phyloP scores from a whole-genome alignment of 2,888 invertebrate genomes.

The Agrenia bidenticulata region DNA sequence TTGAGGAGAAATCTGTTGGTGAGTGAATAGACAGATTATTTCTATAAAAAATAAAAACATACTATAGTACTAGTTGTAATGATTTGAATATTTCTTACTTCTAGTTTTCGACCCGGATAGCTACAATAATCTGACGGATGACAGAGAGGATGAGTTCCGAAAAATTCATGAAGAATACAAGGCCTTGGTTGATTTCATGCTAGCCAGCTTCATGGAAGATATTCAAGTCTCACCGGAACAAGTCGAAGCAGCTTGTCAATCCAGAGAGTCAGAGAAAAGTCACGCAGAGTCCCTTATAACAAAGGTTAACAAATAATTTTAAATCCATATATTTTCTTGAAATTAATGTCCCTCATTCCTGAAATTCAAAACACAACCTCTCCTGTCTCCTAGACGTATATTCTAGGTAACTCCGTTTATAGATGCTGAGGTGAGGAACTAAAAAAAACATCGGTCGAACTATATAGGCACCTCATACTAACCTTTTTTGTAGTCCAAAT shows the following conservation, averaged over 20 bases:
- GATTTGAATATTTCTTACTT: constrained; percentile 23
- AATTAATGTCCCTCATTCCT: too few relatives aligned
- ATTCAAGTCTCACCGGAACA: constrained; percentile 84
- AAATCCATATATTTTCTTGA: neutral
- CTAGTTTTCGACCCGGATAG: constrained; percentile 81
- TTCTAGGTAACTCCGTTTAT: too few relatives aligned
- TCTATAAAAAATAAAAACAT: too few relatives aligned
- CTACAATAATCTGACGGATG: constrained; percentile 58
- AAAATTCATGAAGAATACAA: constrained; percentile 82
- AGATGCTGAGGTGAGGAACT: neutral
- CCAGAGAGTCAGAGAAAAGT: constrained; percentile 55
- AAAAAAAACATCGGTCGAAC: neutral
- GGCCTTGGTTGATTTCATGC: constrained; percentile 84
- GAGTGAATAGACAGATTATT: constrained; percentile 56
- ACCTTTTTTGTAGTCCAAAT: too few relatives aligned
- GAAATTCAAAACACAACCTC: neutral
- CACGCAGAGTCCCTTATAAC: constrained; percentile 48
- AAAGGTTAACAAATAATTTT: constrained; percentile 35
- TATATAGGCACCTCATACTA: too few relatives aligned
- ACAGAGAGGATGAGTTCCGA: constrained; percentile 73
- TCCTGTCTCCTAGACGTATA: neutral
- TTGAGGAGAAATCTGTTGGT: constrained; percentile 91
- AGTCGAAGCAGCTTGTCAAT: constrained; percentile 75
- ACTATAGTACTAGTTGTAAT: too few relatives aligned
- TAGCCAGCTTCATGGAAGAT: constrained; percentile 90